Conservation (phyloP, 2,888 invertebrate genomes). For the Ectobius pallidus region DNA sequence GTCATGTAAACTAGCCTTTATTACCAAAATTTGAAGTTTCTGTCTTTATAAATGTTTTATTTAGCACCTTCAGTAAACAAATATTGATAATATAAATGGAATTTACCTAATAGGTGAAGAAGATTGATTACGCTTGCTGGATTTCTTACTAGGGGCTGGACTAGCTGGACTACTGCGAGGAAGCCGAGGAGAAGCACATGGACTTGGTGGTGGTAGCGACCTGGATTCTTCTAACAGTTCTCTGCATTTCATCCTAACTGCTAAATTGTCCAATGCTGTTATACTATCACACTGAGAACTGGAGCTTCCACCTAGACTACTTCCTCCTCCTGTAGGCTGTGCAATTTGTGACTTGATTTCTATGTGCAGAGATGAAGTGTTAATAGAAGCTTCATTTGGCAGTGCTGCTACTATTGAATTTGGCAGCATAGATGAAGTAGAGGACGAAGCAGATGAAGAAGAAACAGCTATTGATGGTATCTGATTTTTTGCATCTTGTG, state of each 20-base stretch:
- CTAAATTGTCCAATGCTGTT: neutral
- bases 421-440: neutral
- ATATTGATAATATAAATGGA: too few relatives aligned
- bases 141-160: conserved; percentile 73
- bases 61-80: too few relatives aligned
- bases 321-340: neutral
- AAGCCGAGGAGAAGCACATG: conserved; percentile 57
- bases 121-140: conserved; percentile 75
- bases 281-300: neutral
- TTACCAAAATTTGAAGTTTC: too few relatives aligned
- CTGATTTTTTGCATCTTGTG: neutral
- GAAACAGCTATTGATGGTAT: neutral
- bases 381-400: neutral
- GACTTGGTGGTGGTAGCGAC: conserved; percentile 55
- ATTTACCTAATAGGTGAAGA: conserved; percentile 73
- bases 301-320: neutral
- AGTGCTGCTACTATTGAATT: neutral
- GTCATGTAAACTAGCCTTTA: too few relatives aligned
- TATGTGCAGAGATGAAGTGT: neutral
- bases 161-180: conserved; percentile 80
- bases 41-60: too few relatives aligned
- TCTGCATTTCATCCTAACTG: conserved; percentile 9
- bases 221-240: conserved; percentile 49
- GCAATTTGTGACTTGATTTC: neutral
- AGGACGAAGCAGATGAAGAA: neutral